A percentile compares a stretch with the other conserved stretches of the same genome.
Conservation (phyloP, 1,140 invertebrate genomes). For the Oncopodura yosiiana region DNA sequence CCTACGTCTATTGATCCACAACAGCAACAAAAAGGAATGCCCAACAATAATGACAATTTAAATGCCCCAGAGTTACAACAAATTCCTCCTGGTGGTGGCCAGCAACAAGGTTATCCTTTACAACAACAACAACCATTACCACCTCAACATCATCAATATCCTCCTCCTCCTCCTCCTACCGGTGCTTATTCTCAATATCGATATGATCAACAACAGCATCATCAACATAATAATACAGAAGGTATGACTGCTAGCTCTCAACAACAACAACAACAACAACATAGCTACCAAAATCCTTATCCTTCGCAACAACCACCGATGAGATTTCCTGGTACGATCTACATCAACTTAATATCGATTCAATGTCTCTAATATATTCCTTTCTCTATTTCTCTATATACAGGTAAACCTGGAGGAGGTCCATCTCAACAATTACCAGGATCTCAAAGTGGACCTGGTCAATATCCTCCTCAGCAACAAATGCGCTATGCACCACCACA, state of each 20-base stretch:
- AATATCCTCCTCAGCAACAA: slow-evolving; percentile 19
- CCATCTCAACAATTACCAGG: not conserved
- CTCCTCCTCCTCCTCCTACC: slow-evolving; percentile 13
- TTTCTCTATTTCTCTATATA: not conserved
- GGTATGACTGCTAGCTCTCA: slow-evolving; percentile 23
- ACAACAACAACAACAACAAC: no score
- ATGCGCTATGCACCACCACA: not conserved
- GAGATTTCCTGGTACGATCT: slow-evolving; percentile 32
- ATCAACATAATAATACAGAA: slow-evolving; percentile 23
- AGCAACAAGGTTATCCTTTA: slow-evolving; percentile 19
- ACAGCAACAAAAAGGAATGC: slow-evolving; percentile 26
- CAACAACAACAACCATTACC: slow-evolving; percentile 19
- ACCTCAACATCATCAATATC: slow-evolving; percentile 25
- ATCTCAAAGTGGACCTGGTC: slow-evolving; percentile 9
- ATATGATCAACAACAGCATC: slow-evolving; percentile 27
- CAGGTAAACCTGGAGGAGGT: slow-evolving; percentile 17
- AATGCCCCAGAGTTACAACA: slow-evolving; percentile 21
- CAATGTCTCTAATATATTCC: not conserved
- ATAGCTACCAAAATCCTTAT: slow-evolving; percentile 27
- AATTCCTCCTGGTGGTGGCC: slow-evolving; percentile 15
- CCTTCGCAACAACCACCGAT: slow-evolving; percentile 29
- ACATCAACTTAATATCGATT: not conserved
- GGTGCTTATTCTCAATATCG: no score
- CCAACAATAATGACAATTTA: slow-evolving; percentile 26
- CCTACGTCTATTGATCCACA: slow-evolving; percentile 9